A percentile compares a stretch with the other conserved stretches of the same genome.
phyloP scores from a whole-genome alignment of 2,888 invertebrate genomes.

The Gordius sp. region DNA sequence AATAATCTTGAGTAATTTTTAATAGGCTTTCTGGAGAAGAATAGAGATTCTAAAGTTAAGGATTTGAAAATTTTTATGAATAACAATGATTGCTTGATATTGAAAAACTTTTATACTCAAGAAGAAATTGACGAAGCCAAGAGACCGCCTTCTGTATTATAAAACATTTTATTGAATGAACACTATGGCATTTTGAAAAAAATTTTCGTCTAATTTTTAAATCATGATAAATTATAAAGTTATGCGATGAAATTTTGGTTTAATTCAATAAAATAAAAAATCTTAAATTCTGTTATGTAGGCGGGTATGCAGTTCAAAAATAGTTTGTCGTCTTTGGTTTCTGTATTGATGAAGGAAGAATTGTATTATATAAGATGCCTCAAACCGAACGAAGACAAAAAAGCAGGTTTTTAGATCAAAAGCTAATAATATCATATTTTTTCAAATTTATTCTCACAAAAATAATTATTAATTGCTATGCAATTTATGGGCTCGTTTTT shows the following conservation, averaged over 20 bases:
- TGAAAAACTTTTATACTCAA: conserved; percentile 10
- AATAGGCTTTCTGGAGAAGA: conserved; percentile 76
- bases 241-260: background rate
- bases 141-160: conserved; percentile 1
- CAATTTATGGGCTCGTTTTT: too few species aligned
- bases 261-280: background rate
- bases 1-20: too few species aligned
- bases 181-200: background rate
- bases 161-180: background rate
- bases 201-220: background rate
- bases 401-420: conserved; percentile 39
- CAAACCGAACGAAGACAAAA: conserved; percentile 87
- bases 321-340: conserved; percentile 76
- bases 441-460: too few species aligned
- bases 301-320: conserved; percentile 56
- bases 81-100: background rate
- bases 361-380: conserved; percentile 96
- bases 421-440: too few species aligned
- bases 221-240: background rate
- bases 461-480: too few species aligned
- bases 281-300: background rate
- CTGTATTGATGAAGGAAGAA: conserved; percentile 68
- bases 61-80: conserved; percentile 37
- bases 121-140: conserved; percentile 13
- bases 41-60: conserved; percentile 81